Evolutionary conservation across 1,140 invertebrate species (phyloP).

Genomic region (Formica exsecta): DNA sequence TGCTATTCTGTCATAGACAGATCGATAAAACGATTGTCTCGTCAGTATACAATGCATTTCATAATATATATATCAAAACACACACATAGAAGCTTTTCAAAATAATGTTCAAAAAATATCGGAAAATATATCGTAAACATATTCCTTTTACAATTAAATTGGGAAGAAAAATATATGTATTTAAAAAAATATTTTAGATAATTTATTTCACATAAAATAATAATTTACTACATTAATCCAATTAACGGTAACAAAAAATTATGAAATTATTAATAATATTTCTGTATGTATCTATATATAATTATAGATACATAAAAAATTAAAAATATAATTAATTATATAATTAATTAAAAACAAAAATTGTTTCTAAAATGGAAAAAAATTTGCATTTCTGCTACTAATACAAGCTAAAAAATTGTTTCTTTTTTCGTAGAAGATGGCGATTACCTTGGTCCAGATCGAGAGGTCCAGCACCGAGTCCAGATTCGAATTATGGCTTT

Average conservation of each 20-base stretch:
- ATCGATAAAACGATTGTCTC: background rate
- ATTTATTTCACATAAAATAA: constrained; percentile 9
- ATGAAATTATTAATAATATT: background rate
- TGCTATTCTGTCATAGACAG: background rate
- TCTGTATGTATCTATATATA: background rate
- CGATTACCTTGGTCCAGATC: constrained; percentile 84
- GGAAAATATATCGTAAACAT: background rate
- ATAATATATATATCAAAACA: background rate
- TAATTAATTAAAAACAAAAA: background rate
- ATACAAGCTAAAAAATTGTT: background rate
- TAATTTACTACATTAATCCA: background rate
- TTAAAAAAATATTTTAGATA: background rate
- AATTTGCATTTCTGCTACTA: background rate
- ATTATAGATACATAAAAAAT: background rate
- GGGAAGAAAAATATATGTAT: no score
- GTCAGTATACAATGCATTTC: background rate
- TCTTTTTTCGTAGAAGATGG: constrained; percentile 80
- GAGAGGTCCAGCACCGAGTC: constrained; percentile 86
- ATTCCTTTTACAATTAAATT: background rate
- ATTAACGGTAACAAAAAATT: background rate
- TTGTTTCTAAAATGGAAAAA: background rate
- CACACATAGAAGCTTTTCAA: background rate
- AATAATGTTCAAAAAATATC: background rate
- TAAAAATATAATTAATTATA: background rate
- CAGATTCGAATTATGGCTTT: constrained; percentile 90